Percentiles rank a stretch among this genome's conserved stretches.
phyloP scores from a whole-genome alignment of 2,113 vertebrate species.

The Rhipidura dahli region DNA sequence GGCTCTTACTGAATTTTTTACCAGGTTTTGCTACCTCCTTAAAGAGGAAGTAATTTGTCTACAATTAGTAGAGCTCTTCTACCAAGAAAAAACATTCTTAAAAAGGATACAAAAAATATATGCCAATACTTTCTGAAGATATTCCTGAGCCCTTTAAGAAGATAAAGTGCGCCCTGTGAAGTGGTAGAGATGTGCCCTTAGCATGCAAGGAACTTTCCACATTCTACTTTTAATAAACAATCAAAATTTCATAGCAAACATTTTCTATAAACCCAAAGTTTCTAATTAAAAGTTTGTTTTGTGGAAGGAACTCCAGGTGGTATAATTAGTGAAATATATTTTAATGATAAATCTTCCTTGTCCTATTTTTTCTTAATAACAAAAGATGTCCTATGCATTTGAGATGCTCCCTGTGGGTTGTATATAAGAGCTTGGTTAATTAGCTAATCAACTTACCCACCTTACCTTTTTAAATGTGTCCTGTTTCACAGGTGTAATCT shows the following conservation, averaged over 20 bases:
- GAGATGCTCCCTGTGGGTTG: constrained; percentile 66
- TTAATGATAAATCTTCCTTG: constrained; percentile 64
- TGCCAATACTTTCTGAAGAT: background rate
- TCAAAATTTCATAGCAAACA: constrained; percentile 21
- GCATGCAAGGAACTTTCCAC: background rate
- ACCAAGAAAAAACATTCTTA: background rate
- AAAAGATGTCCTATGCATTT: constrained; percentile 68
- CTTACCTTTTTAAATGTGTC: constrained; percentile 55
- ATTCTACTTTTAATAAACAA: constrained; percentile 46
- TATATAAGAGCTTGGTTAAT: constrained; percentile 66
- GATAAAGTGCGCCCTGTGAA: background rate
- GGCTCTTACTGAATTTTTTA: background rate
- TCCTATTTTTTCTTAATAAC: constrained; percentile 67
- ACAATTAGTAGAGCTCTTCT: background rate
- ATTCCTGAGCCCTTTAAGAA: background rate
- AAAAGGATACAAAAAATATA: background rate
- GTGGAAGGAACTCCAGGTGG: constrained; percentile 57
- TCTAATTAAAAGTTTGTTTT: constrained; percentile 69
- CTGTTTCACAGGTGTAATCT: constrained; percentile 61
- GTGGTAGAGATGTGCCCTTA: background rate
- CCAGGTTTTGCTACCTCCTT: background rate
- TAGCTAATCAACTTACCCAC: constrained; percentile 60
- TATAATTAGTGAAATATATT: constrained; percentile 67
- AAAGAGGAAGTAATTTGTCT: background rate
- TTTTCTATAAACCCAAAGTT: constrained; percentile 45